Evolutionary conservation across 2,113 vertebrate species (phyloP).

Genomic region (Hippocampus abdominalis): DNA sequence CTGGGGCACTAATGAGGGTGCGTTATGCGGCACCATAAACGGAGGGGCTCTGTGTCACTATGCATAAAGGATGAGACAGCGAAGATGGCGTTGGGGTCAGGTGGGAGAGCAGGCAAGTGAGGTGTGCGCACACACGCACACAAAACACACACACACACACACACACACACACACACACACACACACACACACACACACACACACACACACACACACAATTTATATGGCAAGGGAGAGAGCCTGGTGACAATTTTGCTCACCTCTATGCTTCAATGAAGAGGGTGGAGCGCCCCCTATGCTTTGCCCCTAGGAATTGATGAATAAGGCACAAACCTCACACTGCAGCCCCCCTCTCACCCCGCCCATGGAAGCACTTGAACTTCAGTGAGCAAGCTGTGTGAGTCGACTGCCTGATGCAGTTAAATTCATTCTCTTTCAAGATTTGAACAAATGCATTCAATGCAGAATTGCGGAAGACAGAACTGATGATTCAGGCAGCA

Average conservation of each 20-base stretch:
- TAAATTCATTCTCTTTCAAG: neutral
- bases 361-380: neutral
- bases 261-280: conserved; percentile 33
- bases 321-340: neutral
- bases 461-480: neutral
- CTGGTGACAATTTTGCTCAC: conserved; percentile 46
- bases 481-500: neutral
- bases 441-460: neutral
- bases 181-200: too few species aligned
- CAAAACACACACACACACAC: neutral
- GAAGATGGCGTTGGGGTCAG: conserved; percentile 83
- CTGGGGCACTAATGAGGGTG: conserved; percentile 89
- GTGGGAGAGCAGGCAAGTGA: conserved; percentile 62
- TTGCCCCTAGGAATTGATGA: conserved; percentile 2
- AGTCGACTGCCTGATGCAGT: neutral
- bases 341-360: neutral
- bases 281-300: conserved; percentile 49
- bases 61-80: conserved; percentile 92
- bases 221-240: conserved; percentile 28
- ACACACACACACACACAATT: conserved; percentile 13
- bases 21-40: conserved; percentile 92
- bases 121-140: conserved; percentile 13
- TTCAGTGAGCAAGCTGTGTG: neutral
- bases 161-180: too few species aligned
- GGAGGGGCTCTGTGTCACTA: conserved; percentile 85